Percentiles rank a stretch among this genome's conserved stretches.
Evolutionary conservation across 1,140 invertebrate genomes (phyloP).

Genomic region (Polyergus mexicanus): DNA sequence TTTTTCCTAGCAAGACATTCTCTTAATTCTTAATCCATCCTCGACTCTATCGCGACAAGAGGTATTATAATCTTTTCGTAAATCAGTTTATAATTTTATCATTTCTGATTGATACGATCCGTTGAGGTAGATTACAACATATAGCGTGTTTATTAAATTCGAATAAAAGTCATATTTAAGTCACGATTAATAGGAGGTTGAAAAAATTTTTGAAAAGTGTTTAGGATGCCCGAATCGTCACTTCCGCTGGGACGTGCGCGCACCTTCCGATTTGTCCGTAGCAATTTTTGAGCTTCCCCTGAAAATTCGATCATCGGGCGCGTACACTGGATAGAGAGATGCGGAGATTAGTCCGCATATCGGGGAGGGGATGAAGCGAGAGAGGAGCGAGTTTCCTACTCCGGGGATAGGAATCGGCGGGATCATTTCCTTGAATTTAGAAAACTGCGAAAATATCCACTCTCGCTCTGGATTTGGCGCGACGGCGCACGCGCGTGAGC

Average conservation of each 20-base stretch:
- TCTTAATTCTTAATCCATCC: neutral
- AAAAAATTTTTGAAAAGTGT: neutral
- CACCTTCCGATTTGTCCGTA: constrained; percentile 17
- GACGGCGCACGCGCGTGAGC: neutral
- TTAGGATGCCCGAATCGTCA: neutral
- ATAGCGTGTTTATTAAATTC: neutral
- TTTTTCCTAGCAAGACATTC: neutral
- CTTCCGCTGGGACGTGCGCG: neutral
- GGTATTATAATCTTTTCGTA: neutral
- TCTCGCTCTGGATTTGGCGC: constrained; percentile 28
- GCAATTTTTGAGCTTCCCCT: constrained; percentile 38
- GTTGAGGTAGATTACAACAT: neutral
- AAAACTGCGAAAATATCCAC: constrained; percentile 62
- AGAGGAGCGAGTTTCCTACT: constrained; percentile 36
- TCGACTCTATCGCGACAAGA: neutral
- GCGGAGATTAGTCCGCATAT: constrained; percentile 48
- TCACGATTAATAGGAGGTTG: neutral
- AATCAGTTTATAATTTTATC: neutral
- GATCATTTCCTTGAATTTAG: constrained; percentile 65
- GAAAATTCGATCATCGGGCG: constrained; percentile 35
- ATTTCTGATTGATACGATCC: no score
- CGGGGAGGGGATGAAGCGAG: constrained; percentile 39
- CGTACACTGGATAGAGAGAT: neutral
- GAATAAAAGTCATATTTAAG: neutral
- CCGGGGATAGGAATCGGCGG: constrained; percentile 52